phyloP scores from a whole-genome alignment of 2,113 vertebrate genomes.

The Perca flavescens region DNA sequence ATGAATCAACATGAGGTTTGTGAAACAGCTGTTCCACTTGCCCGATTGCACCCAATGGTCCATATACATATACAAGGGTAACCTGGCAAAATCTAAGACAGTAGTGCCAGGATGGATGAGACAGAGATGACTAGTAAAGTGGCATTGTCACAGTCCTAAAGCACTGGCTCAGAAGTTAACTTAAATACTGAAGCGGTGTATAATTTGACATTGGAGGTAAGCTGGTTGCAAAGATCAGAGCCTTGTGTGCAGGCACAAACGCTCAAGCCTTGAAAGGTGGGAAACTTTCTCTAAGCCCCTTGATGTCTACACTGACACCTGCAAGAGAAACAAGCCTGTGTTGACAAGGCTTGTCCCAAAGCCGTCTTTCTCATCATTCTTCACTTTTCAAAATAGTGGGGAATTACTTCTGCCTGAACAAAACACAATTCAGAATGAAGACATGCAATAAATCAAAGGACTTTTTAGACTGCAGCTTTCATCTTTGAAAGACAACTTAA shows the following conservation, averaged over 20 bases:
- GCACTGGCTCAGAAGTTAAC: conserved; percentile 28
- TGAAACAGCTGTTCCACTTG: not conserved
- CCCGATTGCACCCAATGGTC: not conserved
- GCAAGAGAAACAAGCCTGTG: conserved; percentile 37
- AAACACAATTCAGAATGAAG: conserved; percentile 45
- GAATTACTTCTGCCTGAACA: conserved; percentile 50
- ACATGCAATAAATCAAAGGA: conserved; percentile 55
- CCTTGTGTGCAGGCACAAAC: conserved; percentile 22
- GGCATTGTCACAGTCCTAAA: conserved; percentile 14
- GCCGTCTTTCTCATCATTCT: conserved; percentile 21
- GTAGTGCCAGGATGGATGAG: conserved; percentile 2
- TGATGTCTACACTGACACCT: conserved; percentile 64
- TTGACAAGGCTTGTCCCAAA: conserved; percentile 49
- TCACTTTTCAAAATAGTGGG: conserved; percentile 18
- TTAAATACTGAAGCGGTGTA: conserved; percentile 40
- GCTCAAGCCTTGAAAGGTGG: conserved; percentile 57
- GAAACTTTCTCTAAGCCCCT: conserved; percentile 64
- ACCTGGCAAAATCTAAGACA: not conserved
- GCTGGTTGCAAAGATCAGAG: conserved; percentile 62
- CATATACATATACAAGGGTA: not conserved
- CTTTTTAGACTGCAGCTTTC: conserved; percentile 32
- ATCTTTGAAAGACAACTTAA: conserved; percentile 51
- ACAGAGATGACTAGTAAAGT: not conserved
- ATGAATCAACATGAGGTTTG: not conserved
- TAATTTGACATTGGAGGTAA: conserved; percentile 36